Evolutionary conservation across 2,797 vertebrate species (phyloP).

Genomic region (Sebastes vulpes): DNA sequence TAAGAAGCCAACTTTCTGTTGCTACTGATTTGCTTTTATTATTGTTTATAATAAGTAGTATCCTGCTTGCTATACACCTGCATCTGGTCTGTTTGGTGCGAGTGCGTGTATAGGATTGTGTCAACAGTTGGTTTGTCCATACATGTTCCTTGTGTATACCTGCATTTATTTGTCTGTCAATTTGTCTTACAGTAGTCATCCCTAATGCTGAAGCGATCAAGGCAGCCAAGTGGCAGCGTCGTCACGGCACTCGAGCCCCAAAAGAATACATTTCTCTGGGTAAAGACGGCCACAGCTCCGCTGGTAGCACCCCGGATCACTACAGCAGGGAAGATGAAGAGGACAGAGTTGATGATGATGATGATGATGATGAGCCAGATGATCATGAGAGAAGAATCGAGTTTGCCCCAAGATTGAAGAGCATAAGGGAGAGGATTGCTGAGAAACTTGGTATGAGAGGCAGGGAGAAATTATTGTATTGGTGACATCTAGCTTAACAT

Average conservation of each 20-base stretch:
- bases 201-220: constrained; percentile 81
- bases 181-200: constrained; percentile 80
- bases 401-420: constrained; percentile 88
- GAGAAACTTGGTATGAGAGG: constrained; percentile 87
- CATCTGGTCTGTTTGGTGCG: not conserved
- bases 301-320: constrained; percentile 69
- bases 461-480: not conserved
- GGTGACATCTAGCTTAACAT: not conserved
- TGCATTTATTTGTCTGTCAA: not conserved
- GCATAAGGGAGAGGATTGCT: constrained; percentile 88
- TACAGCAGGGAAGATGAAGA: constrained; percentile 81
- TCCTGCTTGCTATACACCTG: not conserved
- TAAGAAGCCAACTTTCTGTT: not conserved
- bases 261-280: constrained; percentile 89
- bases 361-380: constrained; percentile 88
- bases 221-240: constrained; percentile 86
- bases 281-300: constrained; percentile 64
- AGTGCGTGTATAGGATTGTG: not conserved
- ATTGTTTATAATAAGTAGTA: not conserved
- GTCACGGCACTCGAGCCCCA: constrained; percentile 78
- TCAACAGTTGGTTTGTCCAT: not conserved
- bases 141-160: not conserved
- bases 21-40: not conserved
- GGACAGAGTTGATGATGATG: constrained; percentile 78
- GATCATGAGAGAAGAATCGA: constrained; percentile 87